Conservation (phyloP, 2,797 vertebrate genomes). For the Notamacropus eugenii region DNA sequence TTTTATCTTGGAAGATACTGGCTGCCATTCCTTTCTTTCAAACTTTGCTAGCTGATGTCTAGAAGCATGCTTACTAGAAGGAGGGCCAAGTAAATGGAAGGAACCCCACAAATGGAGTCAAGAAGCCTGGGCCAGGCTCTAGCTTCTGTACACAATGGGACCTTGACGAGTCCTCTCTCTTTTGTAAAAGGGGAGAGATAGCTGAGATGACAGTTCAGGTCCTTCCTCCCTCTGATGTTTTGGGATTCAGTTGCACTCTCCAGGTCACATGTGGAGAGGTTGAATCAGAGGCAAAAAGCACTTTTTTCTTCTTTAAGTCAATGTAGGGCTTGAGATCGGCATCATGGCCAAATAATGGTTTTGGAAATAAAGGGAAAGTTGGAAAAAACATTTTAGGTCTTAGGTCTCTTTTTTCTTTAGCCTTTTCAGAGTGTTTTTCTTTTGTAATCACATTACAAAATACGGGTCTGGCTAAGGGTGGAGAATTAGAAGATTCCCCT, state of each 20-base stretch:
- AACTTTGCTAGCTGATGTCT: not conserved
- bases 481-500: conserved; percentile 49
- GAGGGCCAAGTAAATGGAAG: not conserved
- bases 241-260: not conserved
- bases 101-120: not conserved
- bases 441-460: conserved; percentile 68
- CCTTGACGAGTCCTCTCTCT: not conserved
- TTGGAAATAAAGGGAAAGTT: not conserved
- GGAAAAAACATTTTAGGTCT: not conserved
- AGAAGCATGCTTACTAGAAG: not conserved
- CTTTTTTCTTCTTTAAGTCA: not conserved
- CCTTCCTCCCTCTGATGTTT: not conserved
- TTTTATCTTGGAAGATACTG: conserved; percentile 1
- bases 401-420: conserved; percentile 66
- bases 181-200: not conserved
- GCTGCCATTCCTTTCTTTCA: conserved; percentile 40
- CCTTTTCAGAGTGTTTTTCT: conserved; percentile 70
- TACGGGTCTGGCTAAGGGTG: conserved; percentile 43
- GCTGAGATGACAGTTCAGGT: not conserved
- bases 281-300: conserved; percentile 3
- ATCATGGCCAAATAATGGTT: not conserved
- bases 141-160: not conserved
- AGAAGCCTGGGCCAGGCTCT: not conserved
- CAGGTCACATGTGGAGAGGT: conserved; percentile 20
- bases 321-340: not conserved